Evolutionary conservation across 1,140 invertebrate genomes (phyloP), one percentile per base, ranked within the genome.

Genomic region (Zaprionus ghesquierei): DNA sequence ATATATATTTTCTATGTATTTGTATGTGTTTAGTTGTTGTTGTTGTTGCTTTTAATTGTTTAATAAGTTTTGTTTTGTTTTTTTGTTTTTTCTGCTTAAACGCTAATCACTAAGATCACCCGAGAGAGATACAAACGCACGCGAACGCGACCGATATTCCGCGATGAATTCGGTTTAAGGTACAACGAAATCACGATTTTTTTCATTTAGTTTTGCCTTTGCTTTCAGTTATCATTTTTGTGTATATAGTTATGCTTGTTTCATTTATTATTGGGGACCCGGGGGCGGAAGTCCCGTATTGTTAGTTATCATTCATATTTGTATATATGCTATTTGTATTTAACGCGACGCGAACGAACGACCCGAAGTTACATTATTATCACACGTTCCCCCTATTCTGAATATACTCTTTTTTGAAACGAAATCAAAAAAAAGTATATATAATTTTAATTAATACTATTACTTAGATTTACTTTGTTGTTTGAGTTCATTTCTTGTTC

Each of bases 141-240:
- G 87, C 90, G 89, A 91, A 92, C 90, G 90, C 90, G 90, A 90
- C 90, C 90, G 90, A 90, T 29, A 92, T 92, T 92, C 91, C 90
- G 89, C 90, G 90, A 87, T 91, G 90, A 92, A 92, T 92, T 90
- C 91, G 90, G 89, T 91, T 92, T 92, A 92, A 91, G 90, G 91
- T 92, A 91, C 87, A 92, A 92, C 90, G 90, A 92, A 92, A 92
- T 92, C 90, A 92, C 90, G 90, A 92, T 92, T 89, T 86, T 69
- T 64, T 69, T 71, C 54, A 49, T 74, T 89, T 78, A 75, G 71
- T 81, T 81, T 65, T 73, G 79, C 56, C 54, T 77, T 78, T 86
- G 54, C 60, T 69, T 74, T 64, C 73, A 62, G 53, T 75, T 79
- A 77, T 76, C 50, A 69, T 31, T 65, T 70, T 70, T 66, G 35